These are phyloP conservation scores for Sebastes baramenuke DNA, from an alignment of 2,797 vertebrate genomes.

Conservation along the genomic window DNA sequence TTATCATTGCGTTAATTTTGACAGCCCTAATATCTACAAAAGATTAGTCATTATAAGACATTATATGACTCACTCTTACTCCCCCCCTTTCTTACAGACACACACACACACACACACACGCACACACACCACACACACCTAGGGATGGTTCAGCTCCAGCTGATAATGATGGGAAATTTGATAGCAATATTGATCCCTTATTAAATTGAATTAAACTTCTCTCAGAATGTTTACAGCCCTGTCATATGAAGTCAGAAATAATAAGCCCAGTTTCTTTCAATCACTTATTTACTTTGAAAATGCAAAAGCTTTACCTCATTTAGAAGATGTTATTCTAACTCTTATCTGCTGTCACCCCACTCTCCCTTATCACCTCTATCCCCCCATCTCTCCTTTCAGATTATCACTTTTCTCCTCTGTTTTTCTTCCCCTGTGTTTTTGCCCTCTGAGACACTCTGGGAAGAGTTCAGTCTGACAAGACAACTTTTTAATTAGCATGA, in stretches of 20 bases:
- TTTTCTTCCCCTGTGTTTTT: conserved; percentile 5
- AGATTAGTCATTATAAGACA: neutral
- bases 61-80: neutral
- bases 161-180: neutral
- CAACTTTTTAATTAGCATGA: conserved; percentile 73
- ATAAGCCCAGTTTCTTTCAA: neutral
- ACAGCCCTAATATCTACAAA: neutral
- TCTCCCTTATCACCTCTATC: conserved; percentile 4
- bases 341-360: conserved; percentile 2
- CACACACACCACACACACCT: neutral
- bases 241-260: neutral
- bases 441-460: conserved; percentile 29
- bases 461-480: conserved; percentile 44
- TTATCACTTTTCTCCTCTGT: neutral
- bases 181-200: neutral
- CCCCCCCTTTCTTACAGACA: neutral
- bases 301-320: neutral
- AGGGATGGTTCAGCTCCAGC: neutral
- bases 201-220: conserved; percentile 2
- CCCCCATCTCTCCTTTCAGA: neutral
- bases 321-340: neutral
- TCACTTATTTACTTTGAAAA: neutral
- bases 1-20: too few relatives aligned
- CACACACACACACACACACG: neutral
- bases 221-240: neutral